phyloP scores from a whole-genome alignment of 2,797 vertebrate genomes.

The Bufotes viridis region DNA sequence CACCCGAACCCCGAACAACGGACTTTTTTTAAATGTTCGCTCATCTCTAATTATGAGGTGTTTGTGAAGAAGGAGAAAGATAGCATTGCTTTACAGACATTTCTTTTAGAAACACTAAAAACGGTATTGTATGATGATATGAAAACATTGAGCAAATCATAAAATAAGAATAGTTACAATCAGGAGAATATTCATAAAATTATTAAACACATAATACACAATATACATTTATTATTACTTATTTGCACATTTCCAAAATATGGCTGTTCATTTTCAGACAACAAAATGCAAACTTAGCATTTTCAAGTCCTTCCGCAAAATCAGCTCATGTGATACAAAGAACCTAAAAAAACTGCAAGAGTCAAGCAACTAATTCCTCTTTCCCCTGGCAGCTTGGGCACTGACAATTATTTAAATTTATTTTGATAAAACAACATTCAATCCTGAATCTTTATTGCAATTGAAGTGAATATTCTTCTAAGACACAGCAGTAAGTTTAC shows the following conservation, averaged over 20 bases:
- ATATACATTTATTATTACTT: background rate
- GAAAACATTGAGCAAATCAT: too few species aligned
- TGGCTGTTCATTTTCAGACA: background rate
- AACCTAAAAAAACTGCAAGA: background rate
- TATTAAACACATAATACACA: too few species aligned
- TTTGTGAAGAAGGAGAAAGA: too few species aligned
- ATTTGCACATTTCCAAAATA: background rate
- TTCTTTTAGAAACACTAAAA: too few species aligned
- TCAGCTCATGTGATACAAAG: background rate
- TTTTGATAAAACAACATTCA: background rate
- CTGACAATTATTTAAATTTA: background rate
- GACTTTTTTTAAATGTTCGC: too few species aligned
- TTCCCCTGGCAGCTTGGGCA: background rate
- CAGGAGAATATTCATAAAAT: too few species aligned
- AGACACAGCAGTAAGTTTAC: background rate
- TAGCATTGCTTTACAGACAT: too few species aligned
- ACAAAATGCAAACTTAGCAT: background rate
- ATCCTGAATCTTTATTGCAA: background rate
- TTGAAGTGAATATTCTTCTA: background rate
- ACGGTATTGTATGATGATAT: too few species aligned
- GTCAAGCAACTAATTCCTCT: background rate
- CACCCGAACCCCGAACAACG: too few species aligned
- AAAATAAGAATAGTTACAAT: too few species aligned
- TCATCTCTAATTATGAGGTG: too few species aligned
- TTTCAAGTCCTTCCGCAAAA: background rate